A percentile compares a stretch with the other conserved stretches of the same genome.
Evolutionary conservation across 2,797 vertebrate genomes (phyloP).

Genomic region (Buceros bicornis): DNA sequence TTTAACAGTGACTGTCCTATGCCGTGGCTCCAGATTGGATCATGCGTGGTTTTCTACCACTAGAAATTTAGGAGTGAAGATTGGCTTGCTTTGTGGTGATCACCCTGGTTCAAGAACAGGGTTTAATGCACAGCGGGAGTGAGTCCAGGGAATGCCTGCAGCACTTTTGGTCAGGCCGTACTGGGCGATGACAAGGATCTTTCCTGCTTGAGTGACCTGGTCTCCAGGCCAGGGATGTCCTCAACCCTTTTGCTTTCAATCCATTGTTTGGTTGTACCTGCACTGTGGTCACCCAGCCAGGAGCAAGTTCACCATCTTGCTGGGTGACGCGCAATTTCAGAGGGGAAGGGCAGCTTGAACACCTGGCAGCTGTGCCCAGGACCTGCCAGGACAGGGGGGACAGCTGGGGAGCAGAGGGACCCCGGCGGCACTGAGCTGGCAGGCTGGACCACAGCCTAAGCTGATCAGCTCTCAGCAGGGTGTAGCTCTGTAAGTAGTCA

Average conservation of each 20-base stretch:
- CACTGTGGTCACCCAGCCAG: neutral
- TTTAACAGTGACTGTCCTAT: neutral
- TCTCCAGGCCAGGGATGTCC: neutral
- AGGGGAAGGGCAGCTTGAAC: neutral
- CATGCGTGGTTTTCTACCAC: neutral
- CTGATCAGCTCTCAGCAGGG: neutral
- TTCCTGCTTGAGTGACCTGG: neutral
- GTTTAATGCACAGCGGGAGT: neutral
- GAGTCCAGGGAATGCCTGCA: neutral
- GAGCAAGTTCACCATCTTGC: neutral
- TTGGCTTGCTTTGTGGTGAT: neutral
- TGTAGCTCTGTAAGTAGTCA: neutral
- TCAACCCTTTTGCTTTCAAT: neutral
- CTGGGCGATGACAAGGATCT: neutral
- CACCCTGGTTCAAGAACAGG: neutral
- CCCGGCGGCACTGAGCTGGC: accelerated
- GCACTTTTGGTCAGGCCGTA: neutral
- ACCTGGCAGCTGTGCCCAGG: accelerated
- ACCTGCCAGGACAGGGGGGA: neutral
- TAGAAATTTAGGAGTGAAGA: neutral
- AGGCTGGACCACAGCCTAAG: neutral
- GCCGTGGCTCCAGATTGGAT: neutral
- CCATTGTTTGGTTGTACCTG: neutral
- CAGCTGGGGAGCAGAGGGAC: neutral
- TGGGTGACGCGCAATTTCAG: neutral